These are phyloP conservation scores for Tetragnatha versicolor DNA, from an alignment of 1,140 invertebrate species.

Conservation along the genomic window DNA sequence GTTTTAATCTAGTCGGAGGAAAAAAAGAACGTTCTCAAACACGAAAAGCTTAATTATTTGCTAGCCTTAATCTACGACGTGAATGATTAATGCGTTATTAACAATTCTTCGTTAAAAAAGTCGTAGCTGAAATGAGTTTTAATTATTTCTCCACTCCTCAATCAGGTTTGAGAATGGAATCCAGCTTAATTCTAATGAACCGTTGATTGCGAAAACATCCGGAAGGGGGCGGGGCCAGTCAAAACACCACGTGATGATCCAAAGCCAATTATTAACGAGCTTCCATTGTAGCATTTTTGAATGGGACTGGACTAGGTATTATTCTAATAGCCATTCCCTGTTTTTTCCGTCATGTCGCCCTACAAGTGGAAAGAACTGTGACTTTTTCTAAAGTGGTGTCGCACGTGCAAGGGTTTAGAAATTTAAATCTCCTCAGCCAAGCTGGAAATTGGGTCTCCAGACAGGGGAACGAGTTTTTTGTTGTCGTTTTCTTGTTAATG, in stretches of 20 bases:
- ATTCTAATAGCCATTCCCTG: slow-evolving; percentile 10
- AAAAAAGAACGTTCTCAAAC: too few species aligned
- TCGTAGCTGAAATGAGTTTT: neutral
- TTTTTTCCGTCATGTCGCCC: neutral
- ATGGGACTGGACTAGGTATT: too few species aligned
- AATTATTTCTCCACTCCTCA: slow-evolving; percentile 3
- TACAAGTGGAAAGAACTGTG: neutral
- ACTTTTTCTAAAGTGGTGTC: neutral
- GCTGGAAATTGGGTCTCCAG: slow-evolving; percentile 1
- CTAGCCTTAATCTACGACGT: too few species aligned
- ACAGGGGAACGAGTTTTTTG: neutral
- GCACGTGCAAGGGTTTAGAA: slow-evolving; percentile 2
- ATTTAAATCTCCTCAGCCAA: slow-evolving; percentile 1
- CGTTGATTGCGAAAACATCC: slow-evolving; percentile 6
- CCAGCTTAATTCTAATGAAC: neutral
- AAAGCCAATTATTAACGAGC: slow-evolving; percentile 15
- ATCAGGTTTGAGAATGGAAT: neutral
- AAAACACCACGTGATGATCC: neutral
- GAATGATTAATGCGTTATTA: slow-evolving; percentile 39
- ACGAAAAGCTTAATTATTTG: too few species aligned
- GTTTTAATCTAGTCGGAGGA: too few species aligned
- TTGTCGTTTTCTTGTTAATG: neutral
- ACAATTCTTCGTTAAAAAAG: slow-evolving; percentile 3
- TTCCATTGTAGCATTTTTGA: slow-evolving; percentile 1
- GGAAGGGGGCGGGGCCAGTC: neutral